Evolutionary conservation across 2,888 invertebrate species (phyloP).

Genomic region (Nephrocerus scutellatus): DNA sequence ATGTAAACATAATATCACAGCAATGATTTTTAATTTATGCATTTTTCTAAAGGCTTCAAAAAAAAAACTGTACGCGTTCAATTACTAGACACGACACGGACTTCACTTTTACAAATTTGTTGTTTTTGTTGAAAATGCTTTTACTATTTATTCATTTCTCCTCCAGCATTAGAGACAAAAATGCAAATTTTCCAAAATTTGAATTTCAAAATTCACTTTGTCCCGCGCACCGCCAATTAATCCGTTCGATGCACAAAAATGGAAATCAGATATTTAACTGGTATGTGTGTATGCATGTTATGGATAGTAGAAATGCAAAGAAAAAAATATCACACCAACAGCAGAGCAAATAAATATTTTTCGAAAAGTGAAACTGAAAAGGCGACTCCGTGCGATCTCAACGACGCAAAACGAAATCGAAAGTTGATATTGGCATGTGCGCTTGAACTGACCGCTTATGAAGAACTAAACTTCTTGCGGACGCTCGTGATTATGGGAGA

Average conservation of each 20-base stretch:
- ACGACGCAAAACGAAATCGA: conserved; percentile 37
- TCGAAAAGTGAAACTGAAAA: conserved; percentile 26
- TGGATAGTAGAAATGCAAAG: too few relatives aligned
- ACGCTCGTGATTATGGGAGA: too few relatives aligned
- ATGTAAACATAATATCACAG: conserved; percentile 44
- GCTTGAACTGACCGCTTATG: conserved; percentile 45
- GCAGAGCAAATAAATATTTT: too few relatives aligned
- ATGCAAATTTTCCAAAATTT: conserved; percentile 1
- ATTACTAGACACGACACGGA: too few relatives aligned
- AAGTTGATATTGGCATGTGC: conserved; percentile 44
- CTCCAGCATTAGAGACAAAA: background rate
- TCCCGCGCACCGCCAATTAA: too few relatives aligned
- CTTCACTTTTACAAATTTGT: conserved; percentile 2
- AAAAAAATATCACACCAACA: too few relatives aligned
- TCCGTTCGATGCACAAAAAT: too few relatives aligned
- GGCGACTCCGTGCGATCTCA: too few relatives aligned
- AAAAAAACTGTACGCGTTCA: too few relatives aligned
- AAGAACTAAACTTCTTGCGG: conserved; percentile 43
- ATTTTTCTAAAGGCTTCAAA: conserved; percentile 26
- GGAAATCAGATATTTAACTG: too few relatives aligned
- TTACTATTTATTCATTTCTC: conserved; percentile 9
- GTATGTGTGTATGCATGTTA: too few relatives aligned
- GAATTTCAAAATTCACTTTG: too few relatives aligned
- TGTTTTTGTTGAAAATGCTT: conserved; percentile 11
- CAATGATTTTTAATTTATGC: conserved; percentile 40